Evolutionary conservation across 2,113 vertebrate genomes (phyloP), one percentile per base, ranked within the genome.

Genomic region (Menidia beryllina): DNA sequence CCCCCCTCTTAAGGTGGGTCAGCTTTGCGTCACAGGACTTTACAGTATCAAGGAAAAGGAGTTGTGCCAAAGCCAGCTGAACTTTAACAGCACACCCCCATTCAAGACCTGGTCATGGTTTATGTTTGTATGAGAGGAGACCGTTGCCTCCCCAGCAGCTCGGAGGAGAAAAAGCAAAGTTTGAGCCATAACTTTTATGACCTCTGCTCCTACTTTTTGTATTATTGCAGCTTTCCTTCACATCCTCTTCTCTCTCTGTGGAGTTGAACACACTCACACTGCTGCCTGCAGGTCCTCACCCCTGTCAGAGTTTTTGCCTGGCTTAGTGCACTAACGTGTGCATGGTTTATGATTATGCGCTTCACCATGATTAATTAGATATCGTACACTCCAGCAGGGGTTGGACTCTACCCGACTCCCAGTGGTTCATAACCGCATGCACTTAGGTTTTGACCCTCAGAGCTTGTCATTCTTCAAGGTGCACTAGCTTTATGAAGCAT

Each of bases 331-430:
- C 66, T 66, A 71, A 71, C 75, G 69, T 76, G 73, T 25, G 56
- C 63, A 55, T 77, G 36, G 43, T 82, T 86, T 88, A 84, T 86
- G 78, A 74, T 81, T 30, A 66, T 50, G 34, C 34, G 49, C 51
- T 83, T 43, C 23, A 73, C 56, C 75, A 72, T 79, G 71, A 86
- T 83, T 88, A 63, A 83, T 89, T 81, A 81, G 55, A 83, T 81
- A 82, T 34, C 58, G 56, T 71, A 73, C 64, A 66, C 69, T 74
- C 62, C 64, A 51, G 39, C 48, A 47, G 77, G 62, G 65, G 60
- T 54, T 71, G 58, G 34, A 26, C 61, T 39, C 25, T 55, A 27
- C 19, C 43, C 49, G 1, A 27, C 56, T 48, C 56, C 36, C 45
- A 43, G n/a, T 20, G 26, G 27, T 57, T 64, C 20, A 62, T 36